phyloP scores from a whole-genome alignment of 2,888 invertebrate genomes.

The Thelaira solivaga region DNA sequence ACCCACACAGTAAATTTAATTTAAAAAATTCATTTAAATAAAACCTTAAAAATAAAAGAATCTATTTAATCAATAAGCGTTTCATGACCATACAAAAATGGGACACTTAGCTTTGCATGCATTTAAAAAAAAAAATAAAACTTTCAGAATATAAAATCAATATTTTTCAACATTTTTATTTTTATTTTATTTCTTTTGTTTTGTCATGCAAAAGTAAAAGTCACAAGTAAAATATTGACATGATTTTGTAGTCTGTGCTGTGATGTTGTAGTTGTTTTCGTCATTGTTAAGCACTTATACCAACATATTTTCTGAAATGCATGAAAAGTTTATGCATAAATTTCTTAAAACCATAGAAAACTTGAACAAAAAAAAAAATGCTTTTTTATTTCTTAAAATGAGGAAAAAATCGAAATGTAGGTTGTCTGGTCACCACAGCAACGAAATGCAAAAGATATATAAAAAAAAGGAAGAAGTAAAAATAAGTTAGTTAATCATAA shows the following conservation, averaged over 20 bases:
- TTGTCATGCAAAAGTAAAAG: constrained; percentile 56
- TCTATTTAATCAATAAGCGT: constrained; percentile 49
- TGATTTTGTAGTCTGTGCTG: constrained; percentile 21
- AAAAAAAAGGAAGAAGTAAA: neutral
- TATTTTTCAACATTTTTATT: constrained; percentile 42
- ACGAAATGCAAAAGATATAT: neutral
- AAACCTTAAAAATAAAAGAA: neutral
- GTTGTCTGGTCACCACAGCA: constrained; percentile 58
- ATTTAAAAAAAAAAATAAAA: constrained; percentile 16
- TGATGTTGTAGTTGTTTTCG: neutral
- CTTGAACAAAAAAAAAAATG: neutral
- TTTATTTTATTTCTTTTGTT: neutral
- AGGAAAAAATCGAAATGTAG: constrained; percentile 47
- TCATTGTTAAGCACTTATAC: neutral
- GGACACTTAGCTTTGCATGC: constrained; percentile 43
- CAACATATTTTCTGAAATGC: constrained; percentile 54
- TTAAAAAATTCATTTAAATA: neutral
- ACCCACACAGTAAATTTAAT: constrained; percentile 8
- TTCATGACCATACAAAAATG: constrained; percentile 57
- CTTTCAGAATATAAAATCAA: constrained; percentile 29
- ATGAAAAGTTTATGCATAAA: constrained; percentile 59
- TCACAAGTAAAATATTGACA: constrained; percentile 51
- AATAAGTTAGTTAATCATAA: constrained; percentile 35
- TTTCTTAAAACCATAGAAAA: constrained; percentile 35
- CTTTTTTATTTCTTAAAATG: too few species aligned